phyloP scores from a whole-genome alignment of 2,888 invertebrate genomes.

The Cremastobaeus sp. region DNA sequence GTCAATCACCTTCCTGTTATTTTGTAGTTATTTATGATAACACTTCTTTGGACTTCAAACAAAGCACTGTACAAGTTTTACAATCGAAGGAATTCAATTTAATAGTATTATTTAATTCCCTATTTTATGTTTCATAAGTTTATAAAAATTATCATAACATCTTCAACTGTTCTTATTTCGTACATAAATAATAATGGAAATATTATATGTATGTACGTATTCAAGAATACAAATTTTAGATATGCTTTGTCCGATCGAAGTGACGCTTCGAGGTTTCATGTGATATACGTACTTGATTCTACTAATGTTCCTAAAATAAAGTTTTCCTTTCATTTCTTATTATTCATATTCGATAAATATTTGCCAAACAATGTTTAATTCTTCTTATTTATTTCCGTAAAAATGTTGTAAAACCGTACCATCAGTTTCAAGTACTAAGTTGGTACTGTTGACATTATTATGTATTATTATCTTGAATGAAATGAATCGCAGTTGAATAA shows the following conservation, averaged over 20 bases:
- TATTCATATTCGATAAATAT: no score
- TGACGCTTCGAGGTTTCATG: conserved; percentile 38
- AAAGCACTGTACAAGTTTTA: conserved; percentile 33
- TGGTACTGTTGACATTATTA: no score
- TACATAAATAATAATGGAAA: no score
- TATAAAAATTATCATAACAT: conserved; percentile 1
- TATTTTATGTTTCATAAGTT: not conserved
- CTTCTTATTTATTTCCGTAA: no score
- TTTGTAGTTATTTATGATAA: conserved; percentile 52
- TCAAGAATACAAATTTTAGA: conserved; percentile 7
- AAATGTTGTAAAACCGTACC: no score
- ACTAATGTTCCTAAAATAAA: not conserved
- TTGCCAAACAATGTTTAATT: no score
- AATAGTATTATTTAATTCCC: not conserved
- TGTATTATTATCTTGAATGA: no score
- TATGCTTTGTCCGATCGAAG: conserved; percentile 36
- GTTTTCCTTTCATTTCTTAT: not conserved
- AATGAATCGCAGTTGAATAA: no score
- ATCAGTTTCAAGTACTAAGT: no score
- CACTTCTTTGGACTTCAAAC: conserved; percentile 39
- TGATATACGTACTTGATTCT: not conserved
- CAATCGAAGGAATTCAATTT: not conserved
- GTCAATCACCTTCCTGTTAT: conserved; percentile 68
- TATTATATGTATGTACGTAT: no score
- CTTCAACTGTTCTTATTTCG: no score